Evolutionary conservation across 2,797 vertebrate species (phyloP).

Genomic region (Crossoptilon crossoptilon): DNA sequence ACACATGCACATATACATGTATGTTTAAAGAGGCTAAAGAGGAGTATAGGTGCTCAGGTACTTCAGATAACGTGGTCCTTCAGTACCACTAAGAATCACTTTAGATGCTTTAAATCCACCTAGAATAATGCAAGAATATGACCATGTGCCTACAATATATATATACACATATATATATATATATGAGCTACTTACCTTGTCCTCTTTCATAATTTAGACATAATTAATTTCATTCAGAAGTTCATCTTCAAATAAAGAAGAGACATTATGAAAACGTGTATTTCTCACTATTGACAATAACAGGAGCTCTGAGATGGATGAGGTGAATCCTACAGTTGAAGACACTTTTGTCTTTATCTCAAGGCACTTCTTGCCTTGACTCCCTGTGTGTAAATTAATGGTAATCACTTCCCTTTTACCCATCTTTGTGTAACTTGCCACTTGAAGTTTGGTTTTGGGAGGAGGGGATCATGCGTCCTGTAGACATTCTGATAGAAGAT

Average conservation of each 20-base stretch:
- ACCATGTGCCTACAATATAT: not conserved
- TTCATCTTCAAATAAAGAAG: not conserved
- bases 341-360: not conserved
- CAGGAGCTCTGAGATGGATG: not conserved
- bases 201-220: not conserved
- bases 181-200: not conserved
- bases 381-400: not conserved
- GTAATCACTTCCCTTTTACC: not conserved
- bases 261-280: not conserved
- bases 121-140: not conserved
- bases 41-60: not conserved
- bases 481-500: not conserved
- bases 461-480: not conserved
- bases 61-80: not conserved
- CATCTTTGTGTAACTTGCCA: not conserved
- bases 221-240: not conserved
- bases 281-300: rapidly evolving
- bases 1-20: not conserved
- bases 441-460: not conserved
- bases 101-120: not conserved
- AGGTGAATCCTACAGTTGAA: not conserved
- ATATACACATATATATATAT: not conserved
- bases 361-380: not conserved
- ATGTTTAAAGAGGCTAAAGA: not conserved
- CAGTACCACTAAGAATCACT: not conserved